phyloP scores from a whole-genome alignment of 2,797 vertebrate species.

The Clarias fuscus region DNA sequence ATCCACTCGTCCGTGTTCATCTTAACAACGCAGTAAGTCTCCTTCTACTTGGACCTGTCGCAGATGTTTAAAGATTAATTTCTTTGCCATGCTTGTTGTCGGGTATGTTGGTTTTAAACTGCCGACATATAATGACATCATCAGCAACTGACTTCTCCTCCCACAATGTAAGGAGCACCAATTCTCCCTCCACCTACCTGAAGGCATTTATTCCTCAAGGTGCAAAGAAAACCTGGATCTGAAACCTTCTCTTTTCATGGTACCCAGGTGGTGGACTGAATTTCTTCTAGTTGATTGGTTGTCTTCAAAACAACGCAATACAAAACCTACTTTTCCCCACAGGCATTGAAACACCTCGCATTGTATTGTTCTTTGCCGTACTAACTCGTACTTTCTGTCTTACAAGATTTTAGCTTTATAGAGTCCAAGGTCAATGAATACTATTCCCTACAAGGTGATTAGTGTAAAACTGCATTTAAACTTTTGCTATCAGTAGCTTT shows the following conservation, averaged over 20 bases:
- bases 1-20: constrained; percentile 39
- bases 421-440: too few relatives aligned
- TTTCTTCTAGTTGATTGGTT: not conserved
- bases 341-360: too few relatives aligned
- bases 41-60: not conserved
- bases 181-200: not conserved
- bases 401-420: too few relatives aligned
- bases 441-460: too few relatives aligned
- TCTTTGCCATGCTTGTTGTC: not conserved
- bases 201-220: not conserved
- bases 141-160: not conserved
- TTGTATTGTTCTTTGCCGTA: too few relatives aligned
- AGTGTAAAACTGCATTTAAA: too few relatives aligned
- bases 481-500: too few relatives aligned
- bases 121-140: too few relatives aligned
- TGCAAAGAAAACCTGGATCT: not conserved
- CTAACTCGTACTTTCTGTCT: too few relatives aligned
- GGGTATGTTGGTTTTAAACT: too few relatives aligned
- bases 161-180: not conserved
- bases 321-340: not conserved
- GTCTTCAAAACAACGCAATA: not conserved
- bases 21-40: constrained; percentile 22
- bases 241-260: not conserved
- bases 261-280: not conserved
- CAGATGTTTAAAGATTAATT: not conserved